These are phyloP conservation scores for Bombus confusus DNA, from an alignment of 1,140 invertebrate species.

Conservation along the genomic window DNA sequence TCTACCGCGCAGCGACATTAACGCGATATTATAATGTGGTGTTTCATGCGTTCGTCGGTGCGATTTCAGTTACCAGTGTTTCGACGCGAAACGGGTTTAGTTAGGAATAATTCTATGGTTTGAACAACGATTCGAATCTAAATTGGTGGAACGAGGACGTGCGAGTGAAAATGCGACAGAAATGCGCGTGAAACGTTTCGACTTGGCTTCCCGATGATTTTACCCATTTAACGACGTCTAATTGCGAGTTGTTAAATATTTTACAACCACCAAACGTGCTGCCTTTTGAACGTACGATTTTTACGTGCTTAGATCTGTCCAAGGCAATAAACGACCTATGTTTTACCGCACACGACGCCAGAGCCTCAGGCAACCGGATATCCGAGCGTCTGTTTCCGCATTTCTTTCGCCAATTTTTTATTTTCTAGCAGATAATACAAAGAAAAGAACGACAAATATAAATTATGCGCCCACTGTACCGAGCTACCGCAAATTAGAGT, in stretches of 20 bases:
- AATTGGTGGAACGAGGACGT: neutral
- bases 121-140: neutral
- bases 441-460: neutral
- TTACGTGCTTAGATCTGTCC: neutral
- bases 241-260: slow-evolving; percentile 13
- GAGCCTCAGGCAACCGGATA: too few relatives aligned
- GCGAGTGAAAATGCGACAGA: neutral
- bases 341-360: neutral
- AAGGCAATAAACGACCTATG: neutral
- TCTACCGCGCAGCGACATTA: neutral
- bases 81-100: too few relatives aligned
- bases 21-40: too few relatives aligned
- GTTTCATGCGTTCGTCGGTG: too few relatives aligned
- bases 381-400: too few relatives aligned
- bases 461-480: neutral
- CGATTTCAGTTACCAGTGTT: too few relatives aligned
- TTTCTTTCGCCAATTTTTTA: too few relatives aligned
- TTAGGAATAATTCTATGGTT: neutral
- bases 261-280: neutral
- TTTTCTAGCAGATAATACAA: neutral
- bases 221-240: slow-evolving; percentile 36
- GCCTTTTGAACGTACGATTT: neutral
- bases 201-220: neutral
- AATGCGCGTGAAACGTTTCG: neutral
- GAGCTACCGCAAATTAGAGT: neutral